Evolutionary conservation across 2,888 invertebrate genomes (phyloP).

Genomic region (Pammene fasciana): DNA sequence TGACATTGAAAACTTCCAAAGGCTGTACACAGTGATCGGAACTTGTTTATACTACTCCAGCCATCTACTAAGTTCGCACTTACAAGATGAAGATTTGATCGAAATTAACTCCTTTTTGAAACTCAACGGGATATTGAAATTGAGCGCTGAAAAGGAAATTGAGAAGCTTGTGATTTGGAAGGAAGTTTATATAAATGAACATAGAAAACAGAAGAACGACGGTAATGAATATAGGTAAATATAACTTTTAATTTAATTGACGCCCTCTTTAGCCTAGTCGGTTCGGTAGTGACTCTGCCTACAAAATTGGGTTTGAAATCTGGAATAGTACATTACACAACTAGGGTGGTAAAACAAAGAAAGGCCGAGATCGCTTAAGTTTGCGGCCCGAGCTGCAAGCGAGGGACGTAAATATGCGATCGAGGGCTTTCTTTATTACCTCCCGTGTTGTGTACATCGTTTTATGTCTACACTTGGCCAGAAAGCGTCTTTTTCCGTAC

Average conservation of each 20-base stretch:
- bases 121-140: conserved; percentile 88
- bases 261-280: no score
- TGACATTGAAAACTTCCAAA: conserved; percentile 88
- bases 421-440: no score
- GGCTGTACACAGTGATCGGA: conserved; percentile 87
- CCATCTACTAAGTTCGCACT: conserved; percentile 90
- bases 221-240: conserved; percentile 67
- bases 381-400: no score
- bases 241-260: background rate
- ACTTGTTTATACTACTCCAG: conserved; percentile 86
- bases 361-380: no score
- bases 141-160: conserved; percentile 86
- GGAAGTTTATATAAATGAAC: conserved; percentile 86
- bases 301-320: no score
- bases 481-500: no score
- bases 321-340: no score
- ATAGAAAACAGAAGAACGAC: conserved; percentile 65
- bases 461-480: no score
- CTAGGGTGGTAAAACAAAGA: no score
- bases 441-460: no score
- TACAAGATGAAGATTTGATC: conserved; percentile 88
- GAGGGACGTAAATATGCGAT: no score
- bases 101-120: conserved; percentile 90
- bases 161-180: conserved; percentile 90
- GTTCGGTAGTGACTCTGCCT: no score